Conservation (phyloP, 2,797 vertebrate species). For the Salmo trutta region DNA sequence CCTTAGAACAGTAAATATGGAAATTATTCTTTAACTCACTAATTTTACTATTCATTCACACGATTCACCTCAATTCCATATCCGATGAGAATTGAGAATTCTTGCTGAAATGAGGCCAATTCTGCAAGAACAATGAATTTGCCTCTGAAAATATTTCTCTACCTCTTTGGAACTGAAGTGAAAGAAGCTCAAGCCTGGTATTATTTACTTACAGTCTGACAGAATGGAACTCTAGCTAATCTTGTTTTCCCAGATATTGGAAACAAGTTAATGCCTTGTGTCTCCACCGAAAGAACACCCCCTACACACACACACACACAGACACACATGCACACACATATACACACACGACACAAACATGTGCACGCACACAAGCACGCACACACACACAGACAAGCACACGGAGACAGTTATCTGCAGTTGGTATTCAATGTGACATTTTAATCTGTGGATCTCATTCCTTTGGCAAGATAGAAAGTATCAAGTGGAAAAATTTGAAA, state of each 20-base stretch:
- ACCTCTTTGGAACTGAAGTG: not conserved
- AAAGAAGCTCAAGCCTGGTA: not conserved
- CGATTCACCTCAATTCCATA: not conserved
- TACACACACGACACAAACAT: not conserved
- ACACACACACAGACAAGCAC: not conserved
- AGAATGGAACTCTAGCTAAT: slow-evolving; percentile 9
- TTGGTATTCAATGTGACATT: too few relatives aligned
- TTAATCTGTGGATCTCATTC: too few relatives aligned
- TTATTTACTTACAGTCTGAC: not conserved
- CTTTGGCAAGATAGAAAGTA: too few relatives aligned
- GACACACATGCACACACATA: not conserved
- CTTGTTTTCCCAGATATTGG: slow-evolving; percentile 8
- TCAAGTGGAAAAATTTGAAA: too few relatives aligned
- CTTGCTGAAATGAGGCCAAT: not conserved
- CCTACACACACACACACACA: not conserved
- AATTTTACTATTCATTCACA: not conserved
- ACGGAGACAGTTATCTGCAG: not conserved
- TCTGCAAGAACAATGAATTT: not conserved
- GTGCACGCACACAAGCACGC: not conserved
- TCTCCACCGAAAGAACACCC: not conserved
- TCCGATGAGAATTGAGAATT: not conserved
- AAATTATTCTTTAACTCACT: too few relatives aligned
- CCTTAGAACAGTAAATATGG: not conserved
- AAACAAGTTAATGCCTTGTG: not conserved
- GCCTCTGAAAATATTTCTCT: slow-evolving; percentile 1